A percentile compares a stretch with the other conserved stretches of the same genome.
Conservation (phyloP, 2,888 invertebrate species). For the Slavum lentiscoides region DNA sequence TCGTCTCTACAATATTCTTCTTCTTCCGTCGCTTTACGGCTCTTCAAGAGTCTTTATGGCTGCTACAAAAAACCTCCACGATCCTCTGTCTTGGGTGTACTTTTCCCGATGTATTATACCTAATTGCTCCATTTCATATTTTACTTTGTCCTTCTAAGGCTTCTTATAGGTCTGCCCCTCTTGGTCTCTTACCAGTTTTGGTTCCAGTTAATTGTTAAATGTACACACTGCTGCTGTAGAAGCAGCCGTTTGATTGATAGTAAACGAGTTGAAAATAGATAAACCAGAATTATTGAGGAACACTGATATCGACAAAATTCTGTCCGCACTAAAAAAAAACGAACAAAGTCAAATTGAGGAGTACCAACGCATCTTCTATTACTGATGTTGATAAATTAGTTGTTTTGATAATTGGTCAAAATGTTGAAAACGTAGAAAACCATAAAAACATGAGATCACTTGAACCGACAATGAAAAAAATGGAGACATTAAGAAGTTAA, state of each 20-base stretch:
- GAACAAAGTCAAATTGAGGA: no score
- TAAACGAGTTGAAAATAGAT: constrained; percentile 3
- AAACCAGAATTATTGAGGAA: constrained; percentile 21
- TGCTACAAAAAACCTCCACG: background rate
- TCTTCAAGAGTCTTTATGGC: background rate
- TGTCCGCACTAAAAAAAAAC: constrained; percentile 11
- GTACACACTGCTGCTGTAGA: constrained; percentile 45
- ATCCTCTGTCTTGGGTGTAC: background rate
- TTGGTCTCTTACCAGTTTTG: no score
- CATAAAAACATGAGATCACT: constrained; percentile 32
- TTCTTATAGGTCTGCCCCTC: no score
- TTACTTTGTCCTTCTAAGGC: no score
- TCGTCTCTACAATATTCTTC: no score
- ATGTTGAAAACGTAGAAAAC: constrained; percentile 26
- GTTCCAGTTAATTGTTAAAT: no score
- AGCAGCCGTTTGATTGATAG: constrained; percentile 39
- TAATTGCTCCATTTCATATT: background rate
- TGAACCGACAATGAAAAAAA: constrained; percentile 18
- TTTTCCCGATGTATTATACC: background rate
- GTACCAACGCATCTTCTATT: background rate
- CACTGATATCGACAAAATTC: constrained; percentile 29
- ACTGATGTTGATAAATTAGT: constrained; percentile 14
- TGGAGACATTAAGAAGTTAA: background rate
- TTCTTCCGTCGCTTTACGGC: background rate
- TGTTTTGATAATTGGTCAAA: constrained; percentile 23